Percentiles rank a stretch among this genome's conserved stretches.
These are phyloP conservation scores for Telenomus remus DNA, from an alignment of 1,140 invertebrate species.

Conservation along the genomic window DNA sequence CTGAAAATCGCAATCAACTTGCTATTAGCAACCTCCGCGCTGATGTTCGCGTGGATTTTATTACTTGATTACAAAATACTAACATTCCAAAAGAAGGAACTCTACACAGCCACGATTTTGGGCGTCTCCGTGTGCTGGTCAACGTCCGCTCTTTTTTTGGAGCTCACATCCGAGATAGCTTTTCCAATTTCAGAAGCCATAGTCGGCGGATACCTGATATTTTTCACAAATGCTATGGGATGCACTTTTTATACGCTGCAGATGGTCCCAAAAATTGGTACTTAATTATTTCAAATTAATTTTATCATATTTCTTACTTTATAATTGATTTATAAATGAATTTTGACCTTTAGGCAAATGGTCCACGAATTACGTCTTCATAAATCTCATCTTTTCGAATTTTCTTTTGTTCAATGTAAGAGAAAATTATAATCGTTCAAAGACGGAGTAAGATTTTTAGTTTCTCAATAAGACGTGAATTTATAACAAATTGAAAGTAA, in stretches of 20 bases:
- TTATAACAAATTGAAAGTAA: no score
- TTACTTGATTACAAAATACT: conserved; percentile 61
- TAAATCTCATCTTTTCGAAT: conserved; percentile 12
- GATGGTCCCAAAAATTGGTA: conserved; percentile 69
- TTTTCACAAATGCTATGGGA: conserved; percentile 70
- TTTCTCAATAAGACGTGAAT: no score
- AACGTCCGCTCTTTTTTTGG: conserved; percentile 73
- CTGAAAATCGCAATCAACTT: conserved; percentile 25
- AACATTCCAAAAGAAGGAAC: conserved; percentile 60
- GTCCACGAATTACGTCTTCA: conserved; percentile 15
- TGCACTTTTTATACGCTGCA: conserved; percentile 70
- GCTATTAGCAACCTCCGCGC: conserved; percentile 62
- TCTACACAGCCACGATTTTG: conserved; percentile 64
- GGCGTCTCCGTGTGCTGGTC: conserved; percentile 73
- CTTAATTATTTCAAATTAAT: conserved; percentile 1
- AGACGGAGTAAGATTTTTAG: conserved; percentile 13
- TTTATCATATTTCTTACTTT: conserved; percentile 2
- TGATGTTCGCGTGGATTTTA: conserved; percentile 69
- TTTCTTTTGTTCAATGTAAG: conserved; percentile 11
- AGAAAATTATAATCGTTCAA: conserved; percentile 26
- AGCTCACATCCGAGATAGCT: conserved; percentile 74
- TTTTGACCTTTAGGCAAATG: conserved; percentile 10
- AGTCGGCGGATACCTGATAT: conserved; percentile 73
- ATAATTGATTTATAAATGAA: neutral
- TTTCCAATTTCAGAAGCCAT: conserved; percentile 76